A percentile compares a stretch with the other conserved stretches of the same genome.
Evolutionary conservation across 2,113 vertebrate species (phyloP).

Genomic region (Felis chaus): DNA sequence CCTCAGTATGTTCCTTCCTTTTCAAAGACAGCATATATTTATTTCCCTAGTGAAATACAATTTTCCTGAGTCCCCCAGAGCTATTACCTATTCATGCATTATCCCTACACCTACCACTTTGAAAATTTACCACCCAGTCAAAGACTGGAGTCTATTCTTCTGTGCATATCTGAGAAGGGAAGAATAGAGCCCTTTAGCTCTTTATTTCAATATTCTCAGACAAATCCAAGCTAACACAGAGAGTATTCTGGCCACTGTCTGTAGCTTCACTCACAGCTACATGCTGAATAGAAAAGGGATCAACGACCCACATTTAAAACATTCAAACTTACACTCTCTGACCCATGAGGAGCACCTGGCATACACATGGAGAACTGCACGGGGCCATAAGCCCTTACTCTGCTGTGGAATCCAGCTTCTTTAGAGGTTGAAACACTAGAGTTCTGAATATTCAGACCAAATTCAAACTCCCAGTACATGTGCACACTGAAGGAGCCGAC

Average conservation of each 20-base stretch:
- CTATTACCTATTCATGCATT: not conserved
- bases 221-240: constrained; percentile 24
- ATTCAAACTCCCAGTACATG: rapidly evolving
- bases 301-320: not conserved
- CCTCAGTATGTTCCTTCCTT: not conserved
- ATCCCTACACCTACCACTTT: not conserved
- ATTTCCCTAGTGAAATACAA: not conserved
- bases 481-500: not conserved
- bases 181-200: not conserved
- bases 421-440: not conserved
- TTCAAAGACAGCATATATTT: not conserved
- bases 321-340: not conserved
- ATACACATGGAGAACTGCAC: not conserved
- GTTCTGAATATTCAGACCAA: not conserved
- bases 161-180: not conserved
- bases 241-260: constrained; percentile 19
- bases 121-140: not conserved
- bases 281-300: constrained; percentile 9
- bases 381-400: not conserved
- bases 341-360: not conserved
- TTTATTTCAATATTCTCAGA: constrained; percentile 27
- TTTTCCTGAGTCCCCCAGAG: not conserved
- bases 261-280: not conserved
- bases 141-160: not conserved
- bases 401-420: not conserved